These are phyloP conservation scores for Suncus etruscus DNA, from an alignment of 2,113 vertebrate genomes.

Conservation along the genomic window DNA sequence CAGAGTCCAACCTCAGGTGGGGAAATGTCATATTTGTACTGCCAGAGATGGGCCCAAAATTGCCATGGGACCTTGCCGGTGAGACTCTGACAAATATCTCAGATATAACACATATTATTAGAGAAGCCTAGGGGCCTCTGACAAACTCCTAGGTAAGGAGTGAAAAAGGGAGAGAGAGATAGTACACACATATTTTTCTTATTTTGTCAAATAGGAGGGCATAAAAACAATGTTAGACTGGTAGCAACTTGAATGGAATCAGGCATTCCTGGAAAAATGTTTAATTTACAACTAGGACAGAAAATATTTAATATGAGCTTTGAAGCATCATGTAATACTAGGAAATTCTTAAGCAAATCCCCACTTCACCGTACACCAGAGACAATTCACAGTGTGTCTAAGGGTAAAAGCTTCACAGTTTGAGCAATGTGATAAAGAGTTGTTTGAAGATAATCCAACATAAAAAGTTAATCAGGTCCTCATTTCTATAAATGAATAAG, in stretches of 20 bases:
- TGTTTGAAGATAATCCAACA: neutral
- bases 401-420: neutral
- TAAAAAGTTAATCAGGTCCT: neutral
- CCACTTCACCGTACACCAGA: rapidly evolving
- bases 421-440: neutral
- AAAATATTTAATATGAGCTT: neutral
- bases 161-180: too few relatives aligned
- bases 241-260: neutral
- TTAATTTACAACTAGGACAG: neutral
- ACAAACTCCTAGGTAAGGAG: too few relatives aligned
- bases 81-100: too few relatives aligned
- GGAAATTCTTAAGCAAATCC: neutral
- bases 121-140: too few relatives aligned
- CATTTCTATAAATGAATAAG: neutral
- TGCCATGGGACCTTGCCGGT: too few relatives aligned
- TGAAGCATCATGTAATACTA: neutral
- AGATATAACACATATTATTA: too few relatives aligned
- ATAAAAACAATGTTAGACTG: neutral
- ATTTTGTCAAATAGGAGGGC: neutral
- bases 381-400: neutral
- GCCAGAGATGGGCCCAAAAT: too few relatives aligned
- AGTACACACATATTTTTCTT: neutral
- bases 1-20: too few relatives aligned
- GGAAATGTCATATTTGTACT: too few relatives aligned
- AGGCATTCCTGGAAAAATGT: neutral